Conservation (phyloP, 2,797 vertebrate genomes). For the Microtus obscurus region DNA sequence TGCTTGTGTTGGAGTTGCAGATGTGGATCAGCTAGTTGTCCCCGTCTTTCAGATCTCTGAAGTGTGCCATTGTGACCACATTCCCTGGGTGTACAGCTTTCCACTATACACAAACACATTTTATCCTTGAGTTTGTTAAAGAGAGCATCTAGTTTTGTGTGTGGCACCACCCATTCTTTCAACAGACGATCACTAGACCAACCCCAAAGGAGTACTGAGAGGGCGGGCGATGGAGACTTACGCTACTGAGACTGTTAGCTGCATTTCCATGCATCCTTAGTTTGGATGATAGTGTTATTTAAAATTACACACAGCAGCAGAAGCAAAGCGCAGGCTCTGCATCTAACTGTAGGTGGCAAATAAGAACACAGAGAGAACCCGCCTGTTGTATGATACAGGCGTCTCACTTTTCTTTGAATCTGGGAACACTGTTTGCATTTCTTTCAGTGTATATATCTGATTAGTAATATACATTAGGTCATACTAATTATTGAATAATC, state of each 20-base stretch:
- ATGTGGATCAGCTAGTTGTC: background rate
- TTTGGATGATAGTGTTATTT: constrained; percentile 4
- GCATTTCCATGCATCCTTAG: background rate
- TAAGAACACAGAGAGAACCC: background rate
- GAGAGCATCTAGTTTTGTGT: background rate
- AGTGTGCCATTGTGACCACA: background rate
- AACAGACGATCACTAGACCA: constrained; percentile 6
- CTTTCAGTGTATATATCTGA: background rate
- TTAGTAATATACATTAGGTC: background rate
- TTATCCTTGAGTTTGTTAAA: background rate
- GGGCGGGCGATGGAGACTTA: background rate
- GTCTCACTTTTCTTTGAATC: constrained; percentile 8
- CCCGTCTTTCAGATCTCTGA: background rate
- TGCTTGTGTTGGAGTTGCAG: background rate
- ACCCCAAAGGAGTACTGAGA: background rate
- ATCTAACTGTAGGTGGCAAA: constrained; percentile 37
- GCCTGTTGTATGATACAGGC: background rate
- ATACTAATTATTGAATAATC: background rate
- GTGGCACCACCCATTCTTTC: background rate
- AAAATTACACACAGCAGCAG: constrained; percentile 39
- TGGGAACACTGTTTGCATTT: background rate
- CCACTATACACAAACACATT: background rate
- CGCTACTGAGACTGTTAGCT: background rate
- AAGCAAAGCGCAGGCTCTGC: background rate
- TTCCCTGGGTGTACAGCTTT: background rate